Evolutionary conservation across 2,888 invertebrate genomes (phyloP).

Genomic region (Xanthia icteritia): DNA sequence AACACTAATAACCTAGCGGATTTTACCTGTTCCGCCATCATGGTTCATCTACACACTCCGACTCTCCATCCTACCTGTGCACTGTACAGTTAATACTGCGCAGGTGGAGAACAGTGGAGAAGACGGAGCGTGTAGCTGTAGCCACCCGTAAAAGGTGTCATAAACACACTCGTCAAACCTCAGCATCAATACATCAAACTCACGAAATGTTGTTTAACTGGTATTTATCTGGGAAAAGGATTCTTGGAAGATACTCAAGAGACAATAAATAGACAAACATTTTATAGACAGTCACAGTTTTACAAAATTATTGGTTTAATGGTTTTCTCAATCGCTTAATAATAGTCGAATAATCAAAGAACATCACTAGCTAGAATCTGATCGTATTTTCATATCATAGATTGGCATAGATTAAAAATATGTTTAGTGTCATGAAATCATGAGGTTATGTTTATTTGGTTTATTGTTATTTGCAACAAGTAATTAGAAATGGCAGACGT

Average conservation of each 20-base stretch:
- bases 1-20: too few relatives aligned
- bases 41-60: too few relatives aligned
- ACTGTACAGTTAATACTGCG: too few relatives aligned
- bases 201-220: neutral
- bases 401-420: neutral
- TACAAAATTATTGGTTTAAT: neutral
- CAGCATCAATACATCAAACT: neutral
- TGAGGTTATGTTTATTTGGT: conserved; percentile 22
- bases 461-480: neutral
- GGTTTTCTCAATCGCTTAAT: neutral
- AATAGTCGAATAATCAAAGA: neutral
- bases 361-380: conserved; percentile 7
- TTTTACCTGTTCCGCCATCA: too few relatives aligned
- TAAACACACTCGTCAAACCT: neutral
- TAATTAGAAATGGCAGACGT: conserved; percentile 78
- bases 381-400: neutral
- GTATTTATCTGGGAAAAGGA: neutral
- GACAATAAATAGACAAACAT: neutral
- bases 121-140: too few relatives aligned
- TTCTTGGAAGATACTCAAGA: neutral
- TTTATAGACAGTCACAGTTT: neutral
- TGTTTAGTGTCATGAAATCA: conserved; percentile 6
- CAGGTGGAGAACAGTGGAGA: too few relatives aligned
- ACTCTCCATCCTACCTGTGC: too few relatives aligned
- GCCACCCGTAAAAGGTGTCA: too few relatives aligned